phyloP scores from a whole-genome alignment of 2,797 vertebrate species.

The Hyperoplus immaculatus region DNA sequence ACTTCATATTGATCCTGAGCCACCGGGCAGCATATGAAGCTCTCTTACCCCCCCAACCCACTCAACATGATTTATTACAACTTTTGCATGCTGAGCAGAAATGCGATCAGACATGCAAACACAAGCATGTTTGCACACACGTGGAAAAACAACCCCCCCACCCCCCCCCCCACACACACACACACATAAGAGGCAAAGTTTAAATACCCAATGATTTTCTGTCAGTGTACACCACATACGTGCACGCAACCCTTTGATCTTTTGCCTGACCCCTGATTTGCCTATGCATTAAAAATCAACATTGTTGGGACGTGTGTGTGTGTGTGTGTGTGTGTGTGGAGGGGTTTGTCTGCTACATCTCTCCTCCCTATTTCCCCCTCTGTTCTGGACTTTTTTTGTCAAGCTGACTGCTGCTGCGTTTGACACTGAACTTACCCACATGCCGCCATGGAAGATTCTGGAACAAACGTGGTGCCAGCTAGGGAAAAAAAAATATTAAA shows the following conservation, averaged over 20 bases:
- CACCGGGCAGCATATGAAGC: slow-evolving; percentile 59
- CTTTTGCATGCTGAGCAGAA: slow-evolving; percentile 55
- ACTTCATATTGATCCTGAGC: slow-evolving; percentile 76
- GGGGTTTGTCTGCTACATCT: slow-evolving; percentile 66
- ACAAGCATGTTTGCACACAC: slow-evolving; percentile 1
- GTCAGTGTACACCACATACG: slow-evolving; percentile 44
- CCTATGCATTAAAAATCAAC: slow-evolving; percentile 69
- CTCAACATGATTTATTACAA: slow-evolving; percentile 77
- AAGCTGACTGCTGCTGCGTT: slow-evolving; percentile 45
- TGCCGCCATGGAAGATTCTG: slow-evolving; percentile 83
- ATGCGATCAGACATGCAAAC: slow-evolving; percentile 43
- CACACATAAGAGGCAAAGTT: slow-evolving; percentile 42
- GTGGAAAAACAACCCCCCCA: slow-evolving; percentile 12
- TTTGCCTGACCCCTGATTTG: slow-evolving; percentile 61
- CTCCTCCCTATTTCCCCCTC: slow-evolving; percentile 60
- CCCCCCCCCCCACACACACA: slow-evolving; percentile 13
- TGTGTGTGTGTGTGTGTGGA: slow-evolving; percentile 45
- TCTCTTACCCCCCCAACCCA: slow-evolving; percentile 33
- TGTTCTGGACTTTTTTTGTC: slow-evolving; percentile 46
- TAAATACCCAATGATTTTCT: slow-evolving; percentile 67
- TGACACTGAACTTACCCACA: slow-evolving; percentile 89
- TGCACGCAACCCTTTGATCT: slow-evolving; percentile 53
- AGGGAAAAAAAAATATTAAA: slow-evolving; percentile 78
- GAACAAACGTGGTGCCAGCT: slow-evolving; percentile 82
- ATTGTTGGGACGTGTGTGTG: slow-evolving; percentile 31